Evolutionary conservation across 2,113 vertebrate genomes (phyloP).

Genomic region (Telmatochromis brachygnathus): DNA sequence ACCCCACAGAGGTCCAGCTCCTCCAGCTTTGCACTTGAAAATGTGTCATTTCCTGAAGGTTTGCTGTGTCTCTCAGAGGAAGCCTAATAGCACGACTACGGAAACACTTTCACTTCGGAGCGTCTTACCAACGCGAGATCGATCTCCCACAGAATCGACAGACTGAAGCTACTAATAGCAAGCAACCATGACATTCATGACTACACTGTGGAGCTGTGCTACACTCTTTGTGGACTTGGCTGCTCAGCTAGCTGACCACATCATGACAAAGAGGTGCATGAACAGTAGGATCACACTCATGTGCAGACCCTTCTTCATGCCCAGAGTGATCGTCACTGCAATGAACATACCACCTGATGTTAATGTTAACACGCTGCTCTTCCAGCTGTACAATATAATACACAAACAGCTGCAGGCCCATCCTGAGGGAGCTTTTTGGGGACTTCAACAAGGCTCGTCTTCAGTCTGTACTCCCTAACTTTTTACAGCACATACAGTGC

Average conservation of each 20-base stretch:
- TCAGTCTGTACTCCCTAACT: neutral
- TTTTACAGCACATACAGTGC: neutral
- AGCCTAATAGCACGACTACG: neutral
- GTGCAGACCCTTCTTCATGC: neutral
- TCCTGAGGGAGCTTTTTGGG: neutral
- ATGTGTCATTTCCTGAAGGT: neutral
- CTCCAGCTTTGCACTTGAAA: neutral
- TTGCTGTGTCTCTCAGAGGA: neutral
- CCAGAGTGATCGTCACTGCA: neutral
- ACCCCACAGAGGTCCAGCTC: neutral
- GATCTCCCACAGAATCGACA: neutral
- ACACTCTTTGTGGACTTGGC: neutral
- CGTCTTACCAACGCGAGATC: neutral
- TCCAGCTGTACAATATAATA: neutral
- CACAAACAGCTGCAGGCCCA: neutral
- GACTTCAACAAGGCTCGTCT: neutral
- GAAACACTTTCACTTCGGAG: neutral
- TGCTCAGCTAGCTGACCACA: neutral
- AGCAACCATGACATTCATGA: neutral
- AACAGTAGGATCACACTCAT: neutral
- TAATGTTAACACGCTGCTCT: neutral
- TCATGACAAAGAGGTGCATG: neutral
- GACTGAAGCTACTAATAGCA: neutral
- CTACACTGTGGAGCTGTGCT: neutral
- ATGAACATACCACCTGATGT: neutral